Conservation (phyloP, 1,140 invertebrate genomes). For the Gyrodactylus bullatarudis region DNA sequence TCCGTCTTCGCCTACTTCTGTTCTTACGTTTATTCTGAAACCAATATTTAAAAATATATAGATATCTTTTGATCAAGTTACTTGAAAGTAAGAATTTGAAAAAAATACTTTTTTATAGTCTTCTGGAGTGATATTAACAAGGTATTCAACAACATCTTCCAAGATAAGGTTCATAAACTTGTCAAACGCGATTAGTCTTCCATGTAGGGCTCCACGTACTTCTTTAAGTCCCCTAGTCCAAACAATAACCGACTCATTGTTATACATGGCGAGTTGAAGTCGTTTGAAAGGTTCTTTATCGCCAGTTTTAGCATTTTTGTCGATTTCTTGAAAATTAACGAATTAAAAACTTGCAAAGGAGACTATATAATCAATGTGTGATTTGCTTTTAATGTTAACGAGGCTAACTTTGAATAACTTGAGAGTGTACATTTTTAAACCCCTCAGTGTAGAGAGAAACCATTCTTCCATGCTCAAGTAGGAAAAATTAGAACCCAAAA, state of each 20-base stretch:
- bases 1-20: not conserved
- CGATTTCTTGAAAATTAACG: not conserved
- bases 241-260: not conserved
- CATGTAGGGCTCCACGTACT: not conserved
- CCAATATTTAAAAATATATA: not conserved
- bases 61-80: not conserved
- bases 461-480: too few relatives aligned
- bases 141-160: not conserved
- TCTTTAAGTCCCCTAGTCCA: not conserved
- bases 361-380: not conserved
- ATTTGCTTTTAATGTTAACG: not conserved
- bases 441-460: too few relatives aligned
- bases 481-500: not conserved
- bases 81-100: not conserved
- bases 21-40: not conserved
- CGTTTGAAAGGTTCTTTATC: not conserved
- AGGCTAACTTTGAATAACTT: not conserved
- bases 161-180: not conserved
- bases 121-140: not conserved
- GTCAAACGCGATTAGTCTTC: not conserved
- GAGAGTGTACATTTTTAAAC: too few relatives aligned
- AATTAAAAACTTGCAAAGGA: not conserved
- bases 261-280: not conserved
- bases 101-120: not conserved
- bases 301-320: not conserved